Evolutionary conservation across 2,797 vertebrate genomes (phyloP).

Genomic region (Oreortyx pictus): DNA sequence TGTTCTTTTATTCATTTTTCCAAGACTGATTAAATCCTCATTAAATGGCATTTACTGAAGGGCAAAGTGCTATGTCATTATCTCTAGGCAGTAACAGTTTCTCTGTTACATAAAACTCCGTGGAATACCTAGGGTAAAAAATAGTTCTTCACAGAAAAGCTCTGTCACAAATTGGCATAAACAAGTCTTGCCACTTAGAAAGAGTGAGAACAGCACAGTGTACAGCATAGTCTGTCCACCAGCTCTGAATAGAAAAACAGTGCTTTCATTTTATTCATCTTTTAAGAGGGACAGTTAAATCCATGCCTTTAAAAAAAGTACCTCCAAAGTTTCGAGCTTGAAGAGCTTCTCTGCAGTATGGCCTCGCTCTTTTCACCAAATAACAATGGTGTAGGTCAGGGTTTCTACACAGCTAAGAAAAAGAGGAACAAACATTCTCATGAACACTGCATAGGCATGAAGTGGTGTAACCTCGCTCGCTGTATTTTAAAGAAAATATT

Average conservation of each 20-base stretch:
- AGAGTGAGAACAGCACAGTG: not conserved
- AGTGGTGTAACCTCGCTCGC: not conserved
- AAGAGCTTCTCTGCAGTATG: not conserved
- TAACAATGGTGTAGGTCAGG: not conserved
- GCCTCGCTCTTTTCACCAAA: not conserved
- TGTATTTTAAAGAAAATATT: not conserved
- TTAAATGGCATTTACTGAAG: not conserved
- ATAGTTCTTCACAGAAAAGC: not conserved
- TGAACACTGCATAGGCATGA: not conserved
- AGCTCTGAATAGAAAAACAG: not conserved
- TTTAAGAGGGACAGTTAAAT: not conserved
- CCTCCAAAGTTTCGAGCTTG: not conserved
- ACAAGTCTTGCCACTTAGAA: not conserved
- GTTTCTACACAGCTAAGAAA: not conserved
- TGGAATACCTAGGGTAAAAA: not conserved
- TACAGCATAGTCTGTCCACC: not conserved
- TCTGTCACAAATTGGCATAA: not conserved
- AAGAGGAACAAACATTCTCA: not conserved
- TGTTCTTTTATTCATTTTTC: not conserved
- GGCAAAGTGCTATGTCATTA: not conserved
- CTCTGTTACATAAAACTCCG: not conserved
- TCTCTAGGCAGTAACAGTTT: not conserved
- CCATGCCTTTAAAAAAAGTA: not conserved
- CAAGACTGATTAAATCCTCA: not conserved
- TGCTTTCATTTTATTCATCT: not conserved